A percentile compares a stretch with the other conserved stretches of the same genome.
Conservation (phyloP, 2,113 vertebrate species). For the Sturnus vulgaris region DNA sequence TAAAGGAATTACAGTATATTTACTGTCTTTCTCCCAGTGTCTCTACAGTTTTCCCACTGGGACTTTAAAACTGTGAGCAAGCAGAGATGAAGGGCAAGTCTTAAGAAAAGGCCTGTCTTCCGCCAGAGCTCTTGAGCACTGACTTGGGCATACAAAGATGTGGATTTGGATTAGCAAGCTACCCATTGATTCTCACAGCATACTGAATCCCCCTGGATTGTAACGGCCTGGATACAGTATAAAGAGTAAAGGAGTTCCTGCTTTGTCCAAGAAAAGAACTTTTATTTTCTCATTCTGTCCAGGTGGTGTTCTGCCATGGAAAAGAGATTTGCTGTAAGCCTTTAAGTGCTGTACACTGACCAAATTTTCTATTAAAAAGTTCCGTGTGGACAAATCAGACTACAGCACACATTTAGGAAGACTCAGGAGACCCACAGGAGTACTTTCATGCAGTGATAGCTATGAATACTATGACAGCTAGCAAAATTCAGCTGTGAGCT, state of each 20-base stretch:
- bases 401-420: neutral
- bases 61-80: neutral
- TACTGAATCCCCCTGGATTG: neutral
- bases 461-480: conserved; percentile 25
- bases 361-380: neutral
- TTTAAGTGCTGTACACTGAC: neutral
- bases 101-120: neutral
- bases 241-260: neutral
- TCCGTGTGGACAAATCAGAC: neutral
- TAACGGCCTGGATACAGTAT: neutral
- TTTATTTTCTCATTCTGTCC: neutral
- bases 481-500: conserved; percentile 3
- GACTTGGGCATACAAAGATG: neutral
- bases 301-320: neutral
- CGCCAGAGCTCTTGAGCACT: neutral
- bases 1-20: neutral
- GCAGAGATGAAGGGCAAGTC: neutral
- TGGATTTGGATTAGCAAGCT: conserved; percentile 28
- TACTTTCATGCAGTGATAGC: conserved; percentile 5
- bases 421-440: neutral
- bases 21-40: neutral
- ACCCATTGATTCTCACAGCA: neutral
- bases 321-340: conserved; percentile 32
- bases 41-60: neutral
- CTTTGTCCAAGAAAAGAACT: neutral